Conservation (phyloP, 2,797 vertebrate species). For the Poeciliopsis paucimaculata region DNA sequence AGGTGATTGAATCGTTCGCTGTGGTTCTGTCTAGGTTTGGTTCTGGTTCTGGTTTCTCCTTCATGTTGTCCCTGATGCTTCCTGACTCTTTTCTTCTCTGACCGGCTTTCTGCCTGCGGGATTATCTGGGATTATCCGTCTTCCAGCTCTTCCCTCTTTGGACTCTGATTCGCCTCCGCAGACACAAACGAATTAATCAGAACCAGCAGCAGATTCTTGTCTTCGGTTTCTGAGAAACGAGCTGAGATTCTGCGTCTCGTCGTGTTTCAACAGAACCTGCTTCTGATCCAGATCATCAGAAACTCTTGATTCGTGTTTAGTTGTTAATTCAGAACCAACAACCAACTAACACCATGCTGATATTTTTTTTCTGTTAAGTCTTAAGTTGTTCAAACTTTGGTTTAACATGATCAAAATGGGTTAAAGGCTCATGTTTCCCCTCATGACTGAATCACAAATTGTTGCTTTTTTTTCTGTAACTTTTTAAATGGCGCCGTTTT, state of each 20-base stretch:
- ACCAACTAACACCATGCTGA: too few relatives aligned
- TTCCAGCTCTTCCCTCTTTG: slow-evolving; percentile 48
- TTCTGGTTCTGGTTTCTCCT: slow-evolving; percentile 8
- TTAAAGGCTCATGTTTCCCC: too few relatives aligned
- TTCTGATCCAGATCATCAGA: too few relatives aligned
- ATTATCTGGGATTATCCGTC: slow-evolving; percentile 76
- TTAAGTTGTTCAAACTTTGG: too few relatives aligned
- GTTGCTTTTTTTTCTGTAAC: too few relatives aligned
- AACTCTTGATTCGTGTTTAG: too few relatives aligned
- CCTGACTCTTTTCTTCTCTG: slow-evolving; percentile 46
- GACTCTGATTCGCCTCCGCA: slow-evolving; percentile 55
- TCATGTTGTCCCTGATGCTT: slow-evolving; percentile 59
- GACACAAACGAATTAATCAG: slow-evolving; percentile 21
- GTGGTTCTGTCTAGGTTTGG: too few relatives aligned
- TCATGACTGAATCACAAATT: background rate
- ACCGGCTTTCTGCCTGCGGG: slow-evolving; percentile 57
- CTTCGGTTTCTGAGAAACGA: background rate
- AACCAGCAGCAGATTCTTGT: too few relatives aligned
- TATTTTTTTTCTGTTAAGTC: too few relatives aligned
- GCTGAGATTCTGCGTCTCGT: background rate
- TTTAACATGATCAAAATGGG: too few relatives aligned
- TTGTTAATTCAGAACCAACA: too few relatives aligned
- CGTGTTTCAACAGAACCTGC: background rate
- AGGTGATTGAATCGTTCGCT: too few relatives aligned
- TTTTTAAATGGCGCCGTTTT: background rate